A percentile compares a stretch with the other conserved stretches of the same genome.
Conservation (phyloP, 2,888 invertebrate species). For the Melanostoma scalare region DNA sequence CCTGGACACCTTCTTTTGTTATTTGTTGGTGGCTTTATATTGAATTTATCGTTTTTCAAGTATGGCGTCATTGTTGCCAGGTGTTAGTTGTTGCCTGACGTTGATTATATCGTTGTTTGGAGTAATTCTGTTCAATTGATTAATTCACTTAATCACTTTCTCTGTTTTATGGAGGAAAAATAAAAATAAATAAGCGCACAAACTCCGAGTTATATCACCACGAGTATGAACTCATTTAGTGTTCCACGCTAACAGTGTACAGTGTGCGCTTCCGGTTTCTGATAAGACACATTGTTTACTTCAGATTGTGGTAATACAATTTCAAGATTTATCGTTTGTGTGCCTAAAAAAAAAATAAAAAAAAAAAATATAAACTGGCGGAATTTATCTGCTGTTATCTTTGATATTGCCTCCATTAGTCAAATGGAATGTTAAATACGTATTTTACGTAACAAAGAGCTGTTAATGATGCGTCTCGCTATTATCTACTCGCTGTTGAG, state of each 20-base stretch:
- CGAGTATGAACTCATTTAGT: slow-evolving; percentile 9
- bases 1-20: background rate
- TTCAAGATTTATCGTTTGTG: background rate
- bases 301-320: background rate
- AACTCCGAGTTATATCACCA: background rate
- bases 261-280: slow-evolving; percentile 6
- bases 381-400: no score
- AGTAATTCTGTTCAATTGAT: background rate
- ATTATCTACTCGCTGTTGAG: no score
- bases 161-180: background rate
- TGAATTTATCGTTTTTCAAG: slow-evolving; percentile 12
- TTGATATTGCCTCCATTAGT: no score
- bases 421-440: no score
- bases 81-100: slow-evolving; percentile 1
- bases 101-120: background rate
- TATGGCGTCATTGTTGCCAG: slow-evolving; percentile 12
- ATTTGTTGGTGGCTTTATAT: slow-evolving; percentile 2
- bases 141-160: background rate
- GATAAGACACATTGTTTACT: slow-evolving; percentile 13
- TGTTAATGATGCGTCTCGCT: no score
- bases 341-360: no score
- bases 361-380: no score
- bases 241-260: background rate
- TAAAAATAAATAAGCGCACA: background rate
- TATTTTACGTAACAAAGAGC: no score